Evolutionary conservation across 1,140 invertebrate species (phyloP), one percentile per base, ranked within the genome.

Genomic region (Eumaeus atala): DNA sequence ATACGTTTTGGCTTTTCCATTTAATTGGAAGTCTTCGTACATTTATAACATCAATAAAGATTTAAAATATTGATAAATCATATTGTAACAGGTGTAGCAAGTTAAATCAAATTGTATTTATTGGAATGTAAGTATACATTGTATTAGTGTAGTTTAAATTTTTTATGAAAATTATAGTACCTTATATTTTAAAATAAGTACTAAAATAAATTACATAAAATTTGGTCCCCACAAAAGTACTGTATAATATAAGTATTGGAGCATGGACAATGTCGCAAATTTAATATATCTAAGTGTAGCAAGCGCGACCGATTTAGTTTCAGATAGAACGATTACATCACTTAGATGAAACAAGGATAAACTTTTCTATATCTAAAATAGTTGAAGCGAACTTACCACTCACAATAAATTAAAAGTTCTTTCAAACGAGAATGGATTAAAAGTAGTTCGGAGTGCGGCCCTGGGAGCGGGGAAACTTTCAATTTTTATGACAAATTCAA

Each of bases 401-500:
- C 73, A 72, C 77, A 77, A 82, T 87, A 84, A 84, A 87, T 87
- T 87, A 84, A 70, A 81, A 82, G 69, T 79, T 82, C 73, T 77
- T 84, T 74, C 70, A 71, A 81, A 79, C 61, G 68, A 75, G 78
- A 84, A 83, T 84, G 81, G 81, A 84, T 87, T 87, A 83, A 87
- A 84, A 81, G 78, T 87, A 87, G 72, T 87, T 75, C 55, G 70
- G 59, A 64, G 72, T 74, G 72, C 69, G 72, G 72, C 69, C 70
- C 69, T 72, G 67, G n/a, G 62, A 77, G 67, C 70, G 70, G 67
- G 50, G 64, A 81, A 83, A 84, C 79, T 86, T 86, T 82, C 79
- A 84, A 84, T 85, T 85, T 87, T 85, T 87, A 87, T 84, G 78
- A 87, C 75, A 84, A 84, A 87, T 81, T 84, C 73, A 87, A 84